Evolutionary conservation across 2,888 invertebrate genomes (phyloP), one percentile per base, ranked within the genome.

Genomic region (Priapulus caudatus): DNA sequence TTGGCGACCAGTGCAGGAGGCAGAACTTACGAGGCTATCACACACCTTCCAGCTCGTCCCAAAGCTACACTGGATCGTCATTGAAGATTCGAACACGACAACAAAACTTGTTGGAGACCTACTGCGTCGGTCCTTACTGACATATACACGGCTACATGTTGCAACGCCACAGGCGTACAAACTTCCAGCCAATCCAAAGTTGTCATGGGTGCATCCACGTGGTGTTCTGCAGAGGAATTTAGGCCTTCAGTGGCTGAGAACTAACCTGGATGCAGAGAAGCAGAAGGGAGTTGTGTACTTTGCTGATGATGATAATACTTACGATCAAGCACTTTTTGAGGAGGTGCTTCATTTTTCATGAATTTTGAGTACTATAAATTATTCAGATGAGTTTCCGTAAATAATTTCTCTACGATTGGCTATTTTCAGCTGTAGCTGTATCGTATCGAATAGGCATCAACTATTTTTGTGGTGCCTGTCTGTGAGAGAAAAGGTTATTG

Each of bases 281-380:
- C 76, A 77, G 60, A 70, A 77, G 63, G 83, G 86, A 15, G 80
- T 92, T 43, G 82, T 95, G 0, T 97, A 85, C 72, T 95, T 97
- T 70, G 92, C 92, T 76, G 95, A 97, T 66, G 95, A 97, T 70
- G 95, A 95, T 67, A 97, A 97, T 68, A 84, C 91, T 0, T 97
- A 97, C 67, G 81, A 85, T 47, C 70, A 90, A 22, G 83, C 87
- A 69, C 70, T 97, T 10, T 97, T 97, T 73, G 80, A 83, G 54
- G 92, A 93, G 79, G 87, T 87, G 55, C 53, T 45, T 45, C 10
- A 15, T 53, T 19, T 22, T 54, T 54, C n/a, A 23, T 20, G 45
- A 20, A 23, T 2, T 44, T 20, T 19, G 4, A 16, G 3, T 3
- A 18, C 20, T 21, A 20, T 4, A 21, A 4, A 19, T 55, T 3